phyloP scores from a whole-genome alignment of 2,113 vertebrate species.

The Chrysemys picta region DNA sequence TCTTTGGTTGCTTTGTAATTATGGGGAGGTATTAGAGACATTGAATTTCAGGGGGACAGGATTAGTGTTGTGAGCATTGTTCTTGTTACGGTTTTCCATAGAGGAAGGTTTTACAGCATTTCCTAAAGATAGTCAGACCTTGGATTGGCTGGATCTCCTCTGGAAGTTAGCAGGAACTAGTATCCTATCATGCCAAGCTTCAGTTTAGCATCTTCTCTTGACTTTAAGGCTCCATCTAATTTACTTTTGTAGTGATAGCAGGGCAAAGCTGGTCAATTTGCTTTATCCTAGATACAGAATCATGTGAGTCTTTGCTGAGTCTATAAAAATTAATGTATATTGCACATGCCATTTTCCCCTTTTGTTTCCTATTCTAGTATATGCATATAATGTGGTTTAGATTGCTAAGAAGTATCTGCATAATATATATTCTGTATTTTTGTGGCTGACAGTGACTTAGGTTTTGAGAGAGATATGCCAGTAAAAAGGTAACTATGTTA shows the following conservation, averaged over 20 bases:
- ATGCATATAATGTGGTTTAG: conserved; percentile 23
- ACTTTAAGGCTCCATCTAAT: conserved; percentile 12
- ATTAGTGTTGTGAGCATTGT: background rate
- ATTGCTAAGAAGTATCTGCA: conserved; percentile 39
- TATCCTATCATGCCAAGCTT: background rate
- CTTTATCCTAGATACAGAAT: conserved; percentile 19
- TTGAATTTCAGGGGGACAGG: background rate
- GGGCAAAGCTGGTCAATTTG: conserved; percentile 38
- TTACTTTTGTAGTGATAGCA: conserved; percentile 39
- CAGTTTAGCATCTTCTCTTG: conserved; percentile 9
- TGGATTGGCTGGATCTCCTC: background rate
- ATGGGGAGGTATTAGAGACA: background rate
- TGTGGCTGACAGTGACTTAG: conserved; percentile 14
- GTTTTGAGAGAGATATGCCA: background rate
- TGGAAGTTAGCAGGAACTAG: background rate
- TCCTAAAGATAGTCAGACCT: background rate
- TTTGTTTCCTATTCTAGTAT: background rate
- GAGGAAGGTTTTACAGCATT: background rate
- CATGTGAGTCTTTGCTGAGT: conserved; percentile 42
- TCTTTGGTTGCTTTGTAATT: background rate
- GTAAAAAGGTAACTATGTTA: background rate
- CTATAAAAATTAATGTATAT: conserved; percentile 44
- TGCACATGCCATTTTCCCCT: conserved; percentile 19
- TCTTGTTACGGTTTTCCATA: background rate
- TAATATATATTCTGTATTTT: conserved; percentile 54